These are phyloP conservation scores for Tringa solitaria DNA, from an alignment of 2,113 vertebrate species.

Conservation along the genomic window DNA sequence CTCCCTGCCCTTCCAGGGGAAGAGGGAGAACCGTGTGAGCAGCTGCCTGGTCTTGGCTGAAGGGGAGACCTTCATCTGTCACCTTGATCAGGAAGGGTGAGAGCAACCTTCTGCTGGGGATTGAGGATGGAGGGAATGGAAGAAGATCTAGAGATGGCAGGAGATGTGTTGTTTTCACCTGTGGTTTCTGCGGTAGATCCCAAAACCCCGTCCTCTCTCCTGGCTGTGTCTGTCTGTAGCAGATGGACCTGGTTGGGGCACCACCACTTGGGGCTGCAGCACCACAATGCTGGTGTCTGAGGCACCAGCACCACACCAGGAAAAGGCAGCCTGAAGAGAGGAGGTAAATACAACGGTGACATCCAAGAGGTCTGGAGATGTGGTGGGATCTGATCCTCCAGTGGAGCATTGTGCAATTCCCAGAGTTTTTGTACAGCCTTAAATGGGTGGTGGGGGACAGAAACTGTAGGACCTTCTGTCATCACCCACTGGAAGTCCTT, in stretches of 20 bases:
- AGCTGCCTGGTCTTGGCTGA: not conserved
- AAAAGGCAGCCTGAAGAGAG: not conserved
- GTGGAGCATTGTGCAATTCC: not conserved
- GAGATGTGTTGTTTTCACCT: not conserved
- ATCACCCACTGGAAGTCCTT: not conserved
- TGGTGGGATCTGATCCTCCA: not conserved
- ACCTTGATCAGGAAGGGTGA: not conserved
- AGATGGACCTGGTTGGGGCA: not conserved
- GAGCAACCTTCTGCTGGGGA: not conserved
- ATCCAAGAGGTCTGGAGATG: not conserved
- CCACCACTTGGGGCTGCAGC: not conserved
- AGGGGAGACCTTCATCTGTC: not conserved
- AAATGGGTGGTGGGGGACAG: accelerated
- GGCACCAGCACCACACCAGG: not conserved
- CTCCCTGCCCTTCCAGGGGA: not conserved
- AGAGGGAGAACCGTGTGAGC: not conserved
- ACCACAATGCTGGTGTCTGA: not conserved
- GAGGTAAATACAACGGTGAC: not conserved
- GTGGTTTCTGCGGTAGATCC: accelerated
- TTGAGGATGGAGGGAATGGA: not conserved
- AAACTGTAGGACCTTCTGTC: not conserved
- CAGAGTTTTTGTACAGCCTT: not conserved
- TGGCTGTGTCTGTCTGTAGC: not conserved
- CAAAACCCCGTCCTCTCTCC: not conserved
- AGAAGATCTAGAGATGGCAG: not conserved